Conservation (phyloP, 2,888 invertebrate species). For the Agrochola lota region DNA sequence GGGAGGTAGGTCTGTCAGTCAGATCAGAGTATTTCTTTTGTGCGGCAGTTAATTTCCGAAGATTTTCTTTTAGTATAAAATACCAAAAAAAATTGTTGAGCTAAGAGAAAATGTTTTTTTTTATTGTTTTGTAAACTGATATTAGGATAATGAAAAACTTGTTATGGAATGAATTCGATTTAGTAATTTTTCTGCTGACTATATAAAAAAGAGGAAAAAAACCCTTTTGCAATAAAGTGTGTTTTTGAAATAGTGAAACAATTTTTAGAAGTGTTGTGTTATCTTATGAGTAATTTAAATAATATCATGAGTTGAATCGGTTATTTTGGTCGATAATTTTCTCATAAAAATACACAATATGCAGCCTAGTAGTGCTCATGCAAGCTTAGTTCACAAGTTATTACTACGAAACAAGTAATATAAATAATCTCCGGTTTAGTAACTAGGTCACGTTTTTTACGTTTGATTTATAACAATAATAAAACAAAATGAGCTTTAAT, state of each 20-base stretch:
- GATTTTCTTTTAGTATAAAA: not conserved
- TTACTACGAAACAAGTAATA: constrained; percentile 20
- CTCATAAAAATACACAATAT: constrained; percentile 11
- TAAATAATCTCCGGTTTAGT: constrained; percentile 16
- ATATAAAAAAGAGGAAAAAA: not conserved
- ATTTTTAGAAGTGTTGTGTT: not conserved
- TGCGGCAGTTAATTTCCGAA: not conserved
- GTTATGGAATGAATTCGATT: too few species aligned
- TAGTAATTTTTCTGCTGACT: not conserved
- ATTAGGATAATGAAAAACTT: too few species aligned
- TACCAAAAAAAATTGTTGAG: too few species aligned
- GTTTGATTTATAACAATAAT: not conserved
- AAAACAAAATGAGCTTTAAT: not conserved
- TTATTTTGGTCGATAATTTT: not conserved
- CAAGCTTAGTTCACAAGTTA: constrained; percentile 24
- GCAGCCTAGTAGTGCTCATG: constrained; percentile 1
- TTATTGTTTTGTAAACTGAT: too few species aligned
- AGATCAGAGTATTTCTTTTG: not conserved
- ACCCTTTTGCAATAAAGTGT: not conserved
- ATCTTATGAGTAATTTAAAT: not conserved
- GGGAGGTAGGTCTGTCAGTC: not conserved
- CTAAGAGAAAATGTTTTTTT: too few species aligned
- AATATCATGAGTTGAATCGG: not conserved
- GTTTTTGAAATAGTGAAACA: not conserved
- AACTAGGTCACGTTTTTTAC: not conserved